Base-by-base conservation (phyloP, 2,113 vertebrate genomes). In the Oplegnathus fasciatus region DNA sequence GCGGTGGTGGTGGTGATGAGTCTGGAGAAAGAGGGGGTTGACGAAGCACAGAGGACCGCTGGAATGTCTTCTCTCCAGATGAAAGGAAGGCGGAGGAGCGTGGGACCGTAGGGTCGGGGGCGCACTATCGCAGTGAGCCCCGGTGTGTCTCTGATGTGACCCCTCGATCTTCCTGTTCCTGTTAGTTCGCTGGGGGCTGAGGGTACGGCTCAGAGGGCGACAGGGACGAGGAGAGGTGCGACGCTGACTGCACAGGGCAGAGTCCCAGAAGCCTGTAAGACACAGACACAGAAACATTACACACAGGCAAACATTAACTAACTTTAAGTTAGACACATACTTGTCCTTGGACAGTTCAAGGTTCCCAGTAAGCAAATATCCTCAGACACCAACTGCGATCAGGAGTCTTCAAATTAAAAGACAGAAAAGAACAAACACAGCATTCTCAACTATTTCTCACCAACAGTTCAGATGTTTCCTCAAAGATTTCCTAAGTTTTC, bases 1-100 rank as follows among this genome's bases (percentile, higher is more conserved):
- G 75, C 24, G 69, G 44, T 7, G 75, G 42, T 34, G 94, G 91
- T 93, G 96, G 78, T 96, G 84, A 22, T 52, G 97, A 48, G 97
- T 96, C 95, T 98, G 97, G 77, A 98, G 95, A 90, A 98, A 99
- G 57, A 98, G 96, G 1, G 98, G 98, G 92, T 97, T 98, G 86
- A 98, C 95, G n/a, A 98, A 98, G 91, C 97, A 99, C 89, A 98
- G 92, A 0, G 98, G 96, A 82, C 96, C 95, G 20, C 96, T 96
- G 93, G 96, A 96, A 90, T 96, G 96, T 94, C 96, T 93, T 40
- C 95, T 96, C 93, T 97, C 96, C 91, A 95, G 93, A 84, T 95
- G 95, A 0, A 95, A 96, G 75, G 95, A 94, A 83, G 95, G 34
- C 91, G 96, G 0, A 93, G 95, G 76, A 75, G 94, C 93, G 80